Evolutionary conservation across 2,888 invertebrate genomes (phyloP), one percentile per base, ranked within the genome.

Genomic region (Glyphotaelius pellucidus): DNA sequence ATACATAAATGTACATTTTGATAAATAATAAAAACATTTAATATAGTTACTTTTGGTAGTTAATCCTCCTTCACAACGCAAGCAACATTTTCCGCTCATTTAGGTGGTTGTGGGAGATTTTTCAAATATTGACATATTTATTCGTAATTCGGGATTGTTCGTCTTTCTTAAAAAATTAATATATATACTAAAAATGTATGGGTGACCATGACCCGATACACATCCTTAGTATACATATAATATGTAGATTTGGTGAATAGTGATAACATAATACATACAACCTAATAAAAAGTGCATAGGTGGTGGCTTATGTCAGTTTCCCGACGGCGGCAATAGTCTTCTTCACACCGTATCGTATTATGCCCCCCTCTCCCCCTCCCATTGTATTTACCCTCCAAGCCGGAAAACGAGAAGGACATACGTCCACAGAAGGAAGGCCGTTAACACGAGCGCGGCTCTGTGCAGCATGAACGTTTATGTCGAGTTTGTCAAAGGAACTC

Each of bases 361-460:
- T 38, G 25, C 32, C 83, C 35, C 35, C 32, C 35, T 35, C 35
- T 35, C 32, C 2, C 35, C 32, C 35, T 3, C 35, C 38, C 38
- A 83, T 83, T 83, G 83, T 83, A 35, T 32, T 83, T 83, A 32
- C 67, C 67, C 67, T 67, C 67, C 67, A 67, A 67, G 35, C 19
- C 32, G 83, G 32, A 38, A 38, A 83, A 83, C 35, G 83, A 83
- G 83, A 9, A 35, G 83, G 35, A 83, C 35, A 83, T 83, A 83
- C 35, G 35, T 83, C 38, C 83, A 35, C 83, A 32, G 83, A 83
- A 35, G 83, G 83, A 83, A 83, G 35, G 35, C 83, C 83, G 32
- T 83, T 32, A 83, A 32, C 83, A 83, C 83, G 35, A 83, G 32
- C 83, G 3, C 67, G 67, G 67, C 67, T 67, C 67, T n/a, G 25